Conservation (phyloP, 1,140 invertebrate genomes). For the Ceratoteleas bidentatus region DNA sequence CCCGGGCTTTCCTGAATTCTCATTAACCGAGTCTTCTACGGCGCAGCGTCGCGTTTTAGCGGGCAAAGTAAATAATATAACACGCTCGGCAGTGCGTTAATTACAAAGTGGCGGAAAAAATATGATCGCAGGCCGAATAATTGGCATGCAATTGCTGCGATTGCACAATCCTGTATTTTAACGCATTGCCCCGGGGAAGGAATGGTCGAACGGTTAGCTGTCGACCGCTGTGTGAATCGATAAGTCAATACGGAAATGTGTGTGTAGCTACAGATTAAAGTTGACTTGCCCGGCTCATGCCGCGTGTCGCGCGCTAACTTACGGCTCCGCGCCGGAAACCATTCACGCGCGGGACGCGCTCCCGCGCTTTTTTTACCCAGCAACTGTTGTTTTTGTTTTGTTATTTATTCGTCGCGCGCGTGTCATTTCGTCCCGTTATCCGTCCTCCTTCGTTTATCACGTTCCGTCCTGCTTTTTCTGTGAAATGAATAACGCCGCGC, state of each 20-base stretch:
- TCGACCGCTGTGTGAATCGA: constrained; percentile 57
- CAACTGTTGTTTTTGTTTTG: no score
- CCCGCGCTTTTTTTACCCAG: no score
- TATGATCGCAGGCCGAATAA: constrained; percentile 57
- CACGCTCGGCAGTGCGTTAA: constrained; percentile 48
- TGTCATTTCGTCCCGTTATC: no score
- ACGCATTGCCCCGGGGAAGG: constrained; percentile 59
- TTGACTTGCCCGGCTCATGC: constrained; percentile 49
- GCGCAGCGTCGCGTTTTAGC: constrained; percentile 15
- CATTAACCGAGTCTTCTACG: constrained; percentile 2
- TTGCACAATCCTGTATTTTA: constrained; percentile 62
- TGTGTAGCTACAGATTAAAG: constrained; percentile 58
- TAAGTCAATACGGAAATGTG: constrained; percentile 65
- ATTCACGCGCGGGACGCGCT: constrained; percentile 5
- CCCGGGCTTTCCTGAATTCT: not conserved
- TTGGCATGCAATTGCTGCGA: constrained; percentile 61
- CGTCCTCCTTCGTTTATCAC: no score
- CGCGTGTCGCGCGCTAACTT: constrained; percentile 55
- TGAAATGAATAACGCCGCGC: no score
- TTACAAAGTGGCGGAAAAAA: constrained; percentile 62
- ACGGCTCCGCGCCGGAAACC: constrained; percentile 21
- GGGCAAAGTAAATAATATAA: constrained; percentile 42
- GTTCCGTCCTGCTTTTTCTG: no score
- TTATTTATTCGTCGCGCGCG: no score
- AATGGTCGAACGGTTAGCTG: constrained; percentile 48